Evolutionary conservation across 2,113 vertebrate genomes (phyloP).

Genomic region (Grantiella picta): DNA sequence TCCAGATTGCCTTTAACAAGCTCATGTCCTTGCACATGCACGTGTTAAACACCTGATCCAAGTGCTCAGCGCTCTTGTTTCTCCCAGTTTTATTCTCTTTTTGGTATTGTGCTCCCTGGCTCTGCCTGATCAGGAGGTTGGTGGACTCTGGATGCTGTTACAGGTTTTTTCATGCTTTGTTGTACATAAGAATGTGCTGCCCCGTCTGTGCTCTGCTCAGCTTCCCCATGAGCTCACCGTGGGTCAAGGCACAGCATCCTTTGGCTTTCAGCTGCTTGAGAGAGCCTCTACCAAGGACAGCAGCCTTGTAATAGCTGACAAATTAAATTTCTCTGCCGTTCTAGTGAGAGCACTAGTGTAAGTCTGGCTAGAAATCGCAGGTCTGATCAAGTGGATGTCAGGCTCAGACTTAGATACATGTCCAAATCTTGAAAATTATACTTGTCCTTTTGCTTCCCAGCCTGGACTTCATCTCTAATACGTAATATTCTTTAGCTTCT

Average conservation of each 20-base stretch:
- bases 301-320: background rate
- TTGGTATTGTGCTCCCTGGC: background rate
- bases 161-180: background rate
- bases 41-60: background rate
- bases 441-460: background rate
- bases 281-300: background rate
- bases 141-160: background rate
- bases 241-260: background rate
- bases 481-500: background rate
- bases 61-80: background rate
- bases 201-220: background rate
- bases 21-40: slow-evolving; percentile 23
- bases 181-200: background rate
- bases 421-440: background rate
- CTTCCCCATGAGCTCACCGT: background rate
- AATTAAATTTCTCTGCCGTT: background rate
- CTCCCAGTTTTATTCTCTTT: background rate
- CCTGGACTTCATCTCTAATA: background rate
- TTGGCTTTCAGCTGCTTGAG: background rate
- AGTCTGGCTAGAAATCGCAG: background rate
- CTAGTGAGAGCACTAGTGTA: background rate
- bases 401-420: background rate
- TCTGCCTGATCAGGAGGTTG: background rate
- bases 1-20: background rate
- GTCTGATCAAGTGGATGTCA: background rate